A percentile compares a stretch with the other conserved stretches of the same genome.
Evolutionary conservation across 2,113 vertebrate species (phyloP).

Genomic region (Zapus hudsonius): DNA sequence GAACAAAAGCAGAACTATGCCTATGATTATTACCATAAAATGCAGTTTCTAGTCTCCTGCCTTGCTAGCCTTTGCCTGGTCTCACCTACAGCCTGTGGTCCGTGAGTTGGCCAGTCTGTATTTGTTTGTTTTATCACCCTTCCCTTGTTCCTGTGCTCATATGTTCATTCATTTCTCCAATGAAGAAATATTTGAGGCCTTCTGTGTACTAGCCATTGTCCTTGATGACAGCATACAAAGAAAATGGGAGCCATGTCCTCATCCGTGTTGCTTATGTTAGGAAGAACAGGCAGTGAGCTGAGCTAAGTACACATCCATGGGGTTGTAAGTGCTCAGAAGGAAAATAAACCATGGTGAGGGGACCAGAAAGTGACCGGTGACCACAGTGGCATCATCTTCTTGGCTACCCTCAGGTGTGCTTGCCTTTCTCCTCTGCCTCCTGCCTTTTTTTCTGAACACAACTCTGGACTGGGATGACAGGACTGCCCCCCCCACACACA

Average conservation of each 20-base stretch:
- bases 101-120: too few relatives aligned
- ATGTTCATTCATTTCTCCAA: background rate
- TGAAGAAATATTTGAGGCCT: background rate
- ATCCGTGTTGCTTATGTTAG: background rate
- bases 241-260: background rate
- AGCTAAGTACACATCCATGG: background rate
- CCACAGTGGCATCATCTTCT: background rate
- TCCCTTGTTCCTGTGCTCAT: background rate
- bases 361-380: background rate
- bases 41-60: background rate
- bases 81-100: background rate
- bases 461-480: background rate
- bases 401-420: too few relatives aligned
- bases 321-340: background rate
- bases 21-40: background rate
- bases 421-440: background rate
- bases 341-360: background rate
- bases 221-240: fast-evolving
- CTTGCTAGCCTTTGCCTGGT: background rate
- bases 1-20: background rate
- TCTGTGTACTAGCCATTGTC: background rate
- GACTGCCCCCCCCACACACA: background rate
- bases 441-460: background rate
- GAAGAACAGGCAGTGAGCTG: background rate
- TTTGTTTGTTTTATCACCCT: background rate